Evolutionary conservation across 2,113 vertebrate genomes (phyloP).

Genomic region (Bombycilla garrulus): DNA sequence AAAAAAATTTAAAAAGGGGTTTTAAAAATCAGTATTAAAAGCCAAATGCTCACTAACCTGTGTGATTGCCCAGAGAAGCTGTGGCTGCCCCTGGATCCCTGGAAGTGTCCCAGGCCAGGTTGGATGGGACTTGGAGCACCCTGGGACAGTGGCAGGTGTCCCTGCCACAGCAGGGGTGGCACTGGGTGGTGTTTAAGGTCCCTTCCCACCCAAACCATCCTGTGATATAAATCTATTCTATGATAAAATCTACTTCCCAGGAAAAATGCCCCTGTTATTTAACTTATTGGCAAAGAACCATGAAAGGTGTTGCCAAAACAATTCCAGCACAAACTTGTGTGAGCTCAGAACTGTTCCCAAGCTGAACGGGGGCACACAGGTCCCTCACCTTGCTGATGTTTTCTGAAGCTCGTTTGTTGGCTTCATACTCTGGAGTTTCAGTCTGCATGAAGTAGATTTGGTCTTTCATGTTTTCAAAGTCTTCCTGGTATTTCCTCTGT

Average conservation of each 20-base stretch:
- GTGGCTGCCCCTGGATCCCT: neutral
- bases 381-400: conserved; percentile 82
- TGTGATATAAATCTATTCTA: too few species aligned
- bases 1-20: neutral
- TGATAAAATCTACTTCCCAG: neutral
- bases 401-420: conserved; percentile 83
- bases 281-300: neutral
- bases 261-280: neutral
- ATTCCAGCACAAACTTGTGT: neutral
- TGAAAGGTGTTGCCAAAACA: neutral
- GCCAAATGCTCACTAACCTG: neutral
- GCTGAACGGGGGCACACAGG: neutral
- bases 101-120: accelerated
- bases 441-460: conserved; percentile 98
- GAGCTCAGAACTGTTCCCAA: neutral
- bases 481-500: conserved; percentile 91
- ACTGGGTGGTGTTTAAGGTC: neutral
- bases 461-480: conserved; percentile 88
- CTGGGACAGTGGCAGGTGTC: neutral
- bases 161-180: neutral
- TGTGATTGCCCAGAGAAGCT: neutral
- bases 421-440: conserved; percentile 88
- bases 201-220: neutral
- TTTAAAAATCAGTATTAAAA: neutral
- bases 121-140: neutral